Base-by-base conservation (phyloP, 2,113 vertebrate species). In the Silurus meridionalis region DNA sequence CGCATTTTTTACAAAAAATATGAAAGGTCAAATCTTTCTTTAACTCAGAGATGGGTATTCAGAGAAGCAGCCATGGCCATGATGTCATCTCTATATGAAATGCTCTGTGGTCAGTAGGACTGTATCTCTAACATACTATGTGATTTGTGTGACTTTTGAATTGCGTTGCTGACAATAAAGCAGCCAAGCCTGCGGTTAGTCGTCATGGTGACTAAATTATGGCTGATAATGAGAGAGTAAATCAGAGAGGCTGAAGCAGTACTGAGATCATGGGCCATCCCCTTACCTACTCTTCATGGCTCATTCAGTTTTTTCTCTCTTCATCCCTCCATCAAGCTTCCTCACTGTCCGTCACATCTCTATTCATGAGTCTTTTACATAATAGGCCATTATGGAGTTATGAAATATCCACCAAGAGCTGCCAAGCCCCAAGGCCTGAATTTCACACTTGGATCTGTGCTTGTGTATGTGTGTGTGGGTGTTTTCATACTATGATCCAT, bases 331-430 rank as follows among this genome's bases (percentile, higher is more conserved):
- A 23, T 84, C 7, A 8, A 48, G 57, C 78, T 74, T 67, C 61
- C 53, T n/a, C 28, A 57, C 82, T 61, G 52, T 78, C 79, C 78
- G 90, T 92, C 91, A 92, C 91, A 90, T 92, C 87, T 92, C 92
- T 91, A 93, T 94, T 93, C 91, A 93, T 90, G 90, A 92, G 79
- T 83, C 90, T 88, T 74, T 88, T 91, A 83, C 28, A 85, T 93
- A 93, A 93, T 92, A 89, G 90, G 92, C 89, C 63, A 85, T 87
- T 77, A 61, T 23, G 37, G 78, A 87, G 88, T 89, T 88, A 83
- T 84, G 80, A 88, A 37, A 84, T 89, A 93, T 94, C 91, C 83
- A 92, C 8, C 4, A 6, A 83, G 69, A 86, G 28, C 86, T 84
- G 83, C 80, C 66, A 85, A 88, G 86, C 92, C 89, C 5, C 55